These are phyloP conservation scores for Clostera curtula DNA, from an alignment of 2,888 invertebrate species.

Conservation along the genomic window DNA sequence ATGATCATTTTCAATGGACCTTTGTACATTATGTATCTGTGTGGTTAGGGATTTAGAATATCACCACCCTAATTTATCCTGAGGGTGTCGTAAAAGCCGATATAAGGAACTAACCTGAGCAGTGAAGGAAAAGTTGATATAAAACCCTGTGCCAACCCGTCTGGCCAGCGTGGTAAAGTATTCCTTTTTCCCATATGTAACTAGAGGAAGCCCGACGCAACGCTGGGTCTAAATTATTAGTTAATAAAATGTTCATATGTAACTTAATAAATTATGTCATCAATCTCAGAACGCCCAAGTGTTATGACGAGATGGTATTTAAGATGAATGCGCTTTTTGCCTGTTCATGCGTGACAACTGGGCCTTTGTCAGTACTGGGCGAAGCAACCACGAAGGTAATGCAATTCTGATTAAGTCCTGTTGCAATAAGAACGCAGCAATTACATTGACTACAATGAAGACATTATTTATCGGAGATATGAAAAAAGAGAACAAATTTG, in stretches of 20 bases:
- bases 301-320: conserved; percentile 36
- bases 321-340: conserved; percentile 43
- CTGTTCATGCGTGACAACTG: conserved; percentile 23
- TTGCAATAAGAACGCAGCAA: conserved; percentile 37
- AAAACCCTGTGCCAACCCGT: too few relatives aligned
- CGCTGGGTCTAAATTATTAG: too few relatives aligned
- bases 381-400: conserved; percentile 59
- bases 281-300: conserved; percentile 38
- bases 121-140: too few relatives aligned
- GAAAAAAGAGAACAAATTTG: conserved; percentile 17
- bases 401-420: conserved; percentile 65
- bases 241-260: conserved; percentile 9
- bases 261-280: conserved; percentile 36
- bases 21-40: too few relatives aligned
- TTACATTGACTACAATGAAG: conserved; percentile 43
- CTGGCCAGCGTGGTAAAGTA: too few relatives aligned
- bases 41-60: too few relatives aligned
- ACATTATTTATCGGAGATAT: conserved; percentile 43
- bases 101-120: too few relatives aligned
- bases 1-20: too few relatives aligned
- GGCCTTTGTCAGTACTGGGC: conserved; percentile 52
- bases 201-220: too few relatives aligned
- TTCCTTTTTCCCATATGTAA: too few relatives aligned
- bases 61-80: too few relatives aligned
- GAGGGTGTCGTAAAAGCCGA: too few relatives aligned